Evolutionary conservation across 2,888 invertebrate genomes (phyloP).

Genomic region (Heteromyza rotundicornis): DNA sequence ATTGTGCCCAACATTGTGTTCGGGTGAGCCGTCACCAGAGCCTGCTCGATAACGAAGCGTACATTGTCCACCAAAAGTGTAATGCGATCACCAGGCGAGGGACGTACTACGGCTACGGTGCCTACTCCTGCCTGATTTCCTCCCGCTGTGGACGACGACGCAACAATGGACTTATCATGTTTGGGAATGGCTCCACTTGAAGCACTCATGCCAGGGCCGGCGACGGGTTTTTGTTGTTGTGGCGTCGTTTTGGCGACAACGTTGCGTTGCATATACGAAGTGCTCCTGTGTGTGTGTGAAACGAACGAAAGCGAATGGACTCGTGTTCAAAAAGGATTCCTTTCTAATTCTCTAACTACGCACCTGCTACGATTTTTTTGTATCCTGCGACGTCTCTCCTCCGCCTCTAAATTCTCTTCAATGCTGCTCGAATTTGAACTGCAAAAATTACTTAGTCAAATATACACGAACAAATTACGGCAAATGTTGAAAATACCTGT

Average conservation of each 20-base stretch:
- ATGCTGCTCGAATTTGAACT: constrained; percentile 70
- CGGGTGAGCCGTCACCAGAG: constrained; percentile 91
- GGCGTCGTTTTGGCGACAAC: constrained; percentile 29
- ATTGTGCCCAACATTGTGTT: constrained; percentile 99
- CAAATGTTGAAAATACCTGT: too few relatives aligned
- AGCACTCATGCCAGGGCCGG: constrained; percentile 28
- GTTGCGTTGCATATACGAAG: constrained; percentile 47
- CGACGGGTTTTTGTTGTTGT: constrained; percentile 35
- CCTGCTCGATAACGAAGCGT: constrained; percentile 90
- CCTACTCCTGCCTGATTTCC: constrained; percentile 12
- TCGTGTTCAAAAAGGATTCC: neutral
- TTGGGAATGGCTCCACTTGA: constrained; percentile 50
- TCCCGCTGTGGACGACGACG: constrained; percentile 20
- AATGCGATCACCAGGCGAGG: constrained; percentile 70
- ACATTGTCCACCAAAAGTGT: constrained; percentile 97
- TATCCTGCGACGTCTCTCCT: constrained; percentile 71
- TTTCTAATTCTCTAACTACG: constrained; percentile 16
- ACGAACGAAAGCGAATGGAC: neutral
- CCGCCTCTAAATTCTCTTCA: constrained; percentile 80
- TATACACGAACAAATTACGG: too few relatives aligned
- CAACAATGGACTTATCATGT: constrained; percentile 36
- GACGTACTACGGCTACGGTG: constrained; percentile 28
- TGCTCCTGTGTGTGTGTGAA: constrained; percentile 38
- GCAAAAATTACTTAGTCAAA: too few relatives aligned
- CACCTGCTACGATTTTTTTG: constrained; percentile 76